phyloP scores from a whole-genome alignment of 2,888 invertebrate species.

The Ametastegia equiseti region DNA sequence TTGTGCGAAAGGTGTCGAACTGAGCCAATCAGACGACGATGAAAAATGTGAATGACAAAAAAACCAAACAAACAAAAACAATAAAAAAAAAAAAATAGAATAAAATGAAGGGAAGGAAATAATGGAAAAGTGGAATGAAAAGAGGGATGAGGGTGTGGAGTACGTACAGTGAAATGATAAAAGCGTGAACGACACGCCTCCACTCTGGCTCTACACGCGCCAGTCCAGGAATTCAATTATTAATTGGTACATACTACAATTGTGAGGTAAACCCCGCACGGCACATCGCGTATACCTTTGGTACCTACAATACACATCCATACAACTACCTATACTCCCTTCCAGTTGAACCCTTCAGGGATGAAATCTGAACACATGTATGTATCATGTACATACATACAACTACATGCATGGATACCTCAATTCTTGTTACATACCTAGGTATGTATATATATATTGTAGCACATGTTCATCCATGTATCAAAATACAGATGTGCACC shows the following conservation, averaged over 20 bases:
- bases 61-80: no score
- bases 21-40: no score
- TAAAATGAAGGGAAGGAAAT: not conserved
- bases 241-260: constrained; percentile 3
- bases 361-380: no score
- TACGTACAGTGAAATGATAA: not conserved
- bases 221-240: constrained; percentile 25
- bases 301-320: not conserved
- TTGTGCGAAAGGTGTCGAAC: no score
- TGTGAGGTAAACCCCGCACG: constrained; percentile 20
- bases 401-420: no score
- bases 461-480: no score
- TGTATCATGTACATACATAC: no score
- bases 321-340: not conserved
- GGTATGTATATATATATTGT: no score
- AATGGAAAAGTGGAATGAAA: not conserved
- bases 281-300: no score
- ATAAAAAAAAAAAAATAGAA: not conserved
- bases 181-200: constrained; percentile 7
- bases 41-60: no score
- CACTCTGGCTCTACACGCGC: not conserved
- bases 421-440: no score
- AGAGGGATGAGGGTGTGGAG: not conserved
- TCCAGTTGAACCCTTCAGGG: no score
- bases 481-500: not conserved